Conservation (phyloP, 1,140 invertebrate genomes). For the Macrobrachium nipponense region DNA sequence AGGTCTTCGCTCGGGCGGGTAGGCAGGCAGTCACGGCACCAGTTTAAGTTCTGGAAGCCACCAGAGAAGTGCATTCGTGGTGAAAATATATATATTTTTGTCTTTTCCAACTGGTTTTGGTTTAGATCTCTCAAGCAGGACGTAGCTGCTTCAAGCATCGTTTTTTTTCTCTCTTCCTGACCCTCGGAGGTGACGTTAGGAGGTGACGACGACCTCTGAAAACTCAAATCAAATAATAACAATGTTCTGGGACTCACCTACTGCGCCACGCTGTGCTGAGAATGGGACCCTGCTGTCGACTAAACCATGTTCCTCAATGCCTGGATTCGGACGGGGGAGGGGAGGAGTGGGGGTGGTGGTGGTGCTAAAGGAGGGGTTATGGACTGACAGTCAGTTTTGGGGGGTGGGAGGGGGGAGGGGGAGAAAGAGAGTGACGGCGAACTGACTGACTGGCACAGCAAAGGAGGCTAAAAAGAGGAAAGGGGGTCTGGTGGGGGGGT, state of each 20-base stretch:
- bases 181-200: neutral
- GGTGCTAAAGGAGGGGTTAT: no score
- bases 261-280: constrained; percentile 27
- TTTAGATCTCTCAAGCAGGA: no score
- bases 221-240: neutral
- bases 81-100: neutral
- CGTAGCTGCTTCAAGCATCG: no score
- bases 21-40: constrained; percentile 25
- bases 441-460: neutral
- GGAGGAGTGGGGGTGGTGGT: no score
- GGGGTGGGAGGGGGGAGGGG: constrained; percentile 28
- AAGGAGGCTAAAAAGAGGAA: neutral
- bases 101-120: no score
- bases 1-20: constrained; percentile 40
- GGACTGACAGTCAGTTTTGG: no score
- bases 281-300: constrained; percentile 22
- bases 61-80: neutral
- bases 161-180: no score
- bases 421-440: constrained; percentile 1
- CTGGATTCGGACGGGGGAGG: no score
- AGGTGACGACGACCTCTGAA: neutral
- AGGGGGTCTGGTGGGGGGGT: no score
- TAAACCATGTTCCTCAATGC: neutral
- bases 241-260: constrained; percentile 20
- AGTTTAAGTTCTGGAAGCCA: constrained; percentile 40